These are phyloP conservation scores for Zapus hudsonius DNA, from an alignment of 2,113 vertebrate species.

Conservation along the genomic window DNA sequence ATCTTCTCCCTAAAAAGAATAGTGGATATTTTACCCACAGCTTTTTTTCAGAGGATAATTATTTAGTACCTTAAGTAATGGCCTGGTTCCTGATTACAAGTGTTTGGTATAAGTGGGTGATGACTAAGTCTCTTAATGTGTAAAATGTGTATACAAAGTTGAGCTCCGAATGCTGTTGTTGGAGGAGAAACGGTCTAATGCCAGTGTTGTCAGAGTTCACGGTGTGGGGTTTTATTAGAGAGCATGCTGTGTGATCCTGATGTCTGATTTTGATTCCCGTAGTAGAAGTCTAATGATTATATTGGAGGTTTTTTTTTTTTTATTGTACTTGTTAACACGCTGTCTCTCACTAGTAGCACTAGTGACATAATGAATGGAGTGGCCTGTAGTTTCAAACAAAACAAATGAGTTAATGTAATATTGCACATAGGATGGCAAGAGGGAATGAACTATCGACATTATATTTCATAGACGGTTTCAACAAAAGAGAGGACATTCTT, in stretches of 20 bases:
- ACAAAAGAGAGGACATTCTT: conserved; percentile 27
- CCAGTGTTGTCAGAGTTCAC: conserved; percentile 30
- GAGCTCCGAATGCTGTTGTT: conserved; percentile 1
- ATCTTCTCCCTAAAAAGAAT: conserved; percentile 34
- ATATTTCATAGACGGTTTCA: conserved; percentile 17
- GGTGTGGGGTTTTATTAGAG: conserved; percentile 57
- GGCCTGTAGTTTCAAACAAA: conserved; percentile 64
- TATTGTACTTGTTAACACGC: conserved; percentile 56
- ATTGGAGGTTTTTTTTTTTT: conserved; percentile 62
- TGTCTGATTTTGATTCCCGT: conserved; percentile 63
- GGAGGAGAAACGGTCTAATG: conserved; percentile 33
- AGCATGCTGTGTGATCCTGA: conserved; percentile 48
- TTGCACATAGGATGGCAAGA: conserved; percentile 24
- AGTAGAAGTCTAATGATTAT: conserved; percentile 67
- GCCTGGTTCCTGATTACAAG: conserved; percentile 59
- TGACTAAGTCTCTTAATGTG: conserved; percentile 54
- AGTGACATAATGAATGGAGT: conserved; percentile 68
- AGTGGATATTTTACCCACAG: conserved; percentile 12
- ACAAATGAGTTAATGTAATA: conserved; percentile 53
- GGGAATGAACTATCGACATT: not conserved
- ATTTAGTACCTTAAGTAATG: conserved; percentile 39
- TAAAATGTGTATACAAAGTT: conserved; percentile 26
- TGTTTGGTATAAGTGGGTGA: conserved; percentile 25
- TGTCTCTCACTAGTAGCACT: conserved; percentile 53
- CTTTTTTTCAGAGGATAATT: conserved; percentile 51